Base-by-base conservation (phyloP, 2,888 invertebrate species). In the Pollenia labialis region DNA sequence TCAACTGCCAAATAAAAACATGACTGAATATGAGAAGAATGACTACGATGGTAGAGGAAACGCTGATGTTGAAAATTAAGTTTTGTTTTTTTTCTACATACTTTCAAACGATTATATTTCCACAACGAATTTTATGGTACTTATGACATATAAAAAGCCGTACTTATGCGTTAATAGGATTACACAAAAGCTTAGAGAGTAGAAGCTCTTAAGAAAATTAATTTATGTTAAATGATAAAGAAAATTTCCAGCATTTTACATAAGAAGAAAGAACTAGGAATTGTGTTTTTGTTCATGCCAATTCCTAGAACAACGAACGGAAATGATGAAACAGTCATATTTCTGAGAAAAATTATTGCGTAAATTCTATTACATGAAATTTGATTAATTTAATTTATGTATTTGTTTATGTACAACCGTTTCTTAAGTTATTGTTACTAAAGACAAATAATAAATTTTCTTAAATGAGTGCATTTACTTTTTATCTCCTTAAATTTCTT, bases 131-230 rank as follows among this genome's bases (percentile, higher is more conserved):
- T 60, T 68, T 52, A 1, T 52, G 66, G 14, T 50, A 23, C 44
- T 81, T 69, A 52, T 14, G 58, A 18, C 42, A 14, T 54, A 54
- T 42, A 58, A 79, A 42, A 60, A 58, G 60, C 80, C 60, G 56
- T 76, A 64, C 52, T 72, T 71, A 60, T 60, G 76, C 62, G 75
- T 86, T 83, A 76, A 86, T 83, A 76, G 80, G 80, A 83, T 86
- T 86, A 86, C 72, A 80, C 74, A 82, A 79, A 72, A 80, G 86
- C 75, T 83, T 69, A 80, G 75, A 58, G 71, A 18, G 4, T 32
- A 76, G 50, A 44, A 86, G 64, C 86, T 80, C 75, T 86, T 83
- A 86, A 82, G 75, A 46, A 86, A 86, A 86, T 83, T 76, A 83
- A 83, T 80, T 83, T 80, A 80, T 74, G 86, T 71, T 80, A 83